Evolutionary conservation across 2,113 vertebrate genomes (phyloP), one percentile per base, ranked within the genome.

Genomic region (Malurus melanocephalus): DNA sequence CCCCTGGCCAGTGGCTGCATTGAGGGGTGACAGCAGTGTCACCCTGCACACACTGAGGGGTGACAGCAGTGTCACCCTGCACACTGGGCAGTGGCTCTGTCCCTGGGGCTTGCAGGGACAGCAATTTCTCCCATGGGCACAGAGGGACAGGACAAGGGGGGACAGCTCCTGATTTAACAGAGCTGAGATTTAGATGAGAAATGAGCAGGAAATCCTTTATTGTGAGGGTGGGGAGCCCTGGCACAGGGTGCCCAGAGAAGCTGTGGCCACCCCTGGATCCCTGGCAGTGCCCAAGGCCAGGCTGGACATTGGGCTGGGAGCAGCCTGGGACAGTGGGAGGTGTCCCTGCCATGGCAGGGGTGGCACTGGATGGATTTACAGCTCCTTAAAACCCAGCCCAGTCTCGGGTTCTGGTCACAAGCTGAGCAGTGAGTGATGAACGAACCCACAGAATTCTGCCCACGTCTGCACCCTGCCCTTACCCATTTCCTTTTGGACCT

Each of bases 401-500:
- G 55, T 13, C 28, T 52, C 15, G 20, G 46, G 22, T 22, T 74
- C 20, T 21, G 30, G 19, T 7, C 49, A 19, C 46, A 28, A 55
- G 18, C 40, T 27, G 38, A 60, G 69, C 28, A 8, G 7, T 10
- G 16, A 15, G 23, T 6, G 57, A 23, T 32, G 32, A 66, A 5
- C 20, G 16, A 45, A 40, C 1, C 20, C 16, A 26, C 27, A 9
- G 56, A 4, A 3, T 28, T 65, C 46, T 81, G 23, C 43, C 51
- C 7, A 0, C 52, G 28, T n/a, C 76, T 22, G 17, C 16, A 2
- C 12, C 20, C 27, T 13, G 0, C 16, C 65, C 17, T n/a, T 68
- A 43, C 20, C 42, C 35, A 2, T 43, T 51, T 38, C 67, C 48
- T 51, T 85, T 66, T 19, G 6, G 11, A 18, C 22, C 46, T 45